Base-by-base conservation (phyloP, 2,888 invertebrate species). In the Clunio marinus region DNA sequence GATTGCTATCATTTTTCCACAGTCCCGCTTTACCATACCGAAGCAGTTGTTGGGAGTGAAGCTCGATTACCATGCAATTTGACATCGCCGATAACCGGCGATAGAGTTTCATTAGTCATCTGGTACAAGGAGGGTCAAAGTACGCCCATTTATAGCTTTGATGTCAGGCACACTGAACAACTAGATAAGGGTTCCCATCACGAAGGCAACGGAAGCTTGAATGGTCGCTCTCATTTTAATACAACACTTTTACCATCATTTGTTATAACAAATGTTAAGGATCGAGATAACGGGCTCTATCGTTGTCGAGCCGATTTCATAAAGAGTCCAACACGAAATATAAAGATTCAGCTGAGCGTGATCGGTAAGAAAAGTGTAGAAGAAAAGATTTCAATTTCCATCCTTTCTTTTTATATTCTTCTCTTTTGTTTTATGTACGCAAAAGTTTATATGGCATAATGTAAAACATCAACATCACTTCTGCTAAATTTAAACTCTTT, bases 271-370 rank as follows among this genome's bases (percentile, higher is more conserved):
- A 84, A 84, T 73, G 88, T 91, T 65, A 82, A 84, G 68, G 87
- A 88, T 70, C 81, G 82, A 46, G 93, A 94, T 75, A 88, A 87
- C 1, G 93, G 92, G 13, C 83, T 91, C 70, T 93, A 93, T 80
- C 83, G 92, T 70, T 94, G 94, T 80, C 83, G 94, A 70, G 92
- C 93, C 4, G 94, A 94, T 81, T 94, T 93, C 81, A 89, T 88
- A 76, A 89, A 90, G 77, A 90, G 92, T 10, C 93, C 93, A 0
- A 94, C 93, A 1, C 85, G 91, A 73, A 92, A 93, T 77, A 84
- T 89, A 74, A 87, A 88, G 80, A 89, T 93, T 79, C 92, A 92
- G 80, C 86, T 94, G 74, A 91, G 91, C 73, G 89, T 94, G 73
- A 91, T 93, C 76, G 88, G 93, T 93, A 81, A 90, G 92, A 35